Evolutionary conservation across 1,140 invertebrate genomes (phyloP).

Genomic region (Meloidogyne hapla): DNA sequence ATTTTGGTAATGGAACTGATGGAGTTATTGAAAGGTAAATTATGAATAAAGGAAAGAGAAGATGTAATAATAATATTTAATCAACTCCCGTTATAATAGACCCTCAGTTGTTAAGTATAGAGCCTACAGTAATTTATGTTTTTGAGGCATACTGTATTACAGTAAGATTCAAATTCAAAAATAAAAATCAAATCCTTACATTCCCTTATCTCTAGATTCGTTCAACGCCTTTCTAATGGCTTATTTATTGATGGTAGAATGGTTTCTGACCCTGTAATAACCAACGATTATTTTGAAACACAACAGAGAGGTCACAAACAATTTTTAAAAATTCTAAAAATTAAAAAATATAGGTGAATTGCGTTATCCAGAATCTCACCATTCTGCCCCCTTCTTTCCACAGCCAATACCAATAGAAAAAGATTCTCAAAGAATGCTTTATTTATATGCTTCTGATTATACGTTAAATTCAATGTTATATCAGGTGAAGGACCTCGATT

Average conservation of each 20-base stretch:
- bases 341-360: slow-evolving; percentile 49
- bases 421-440: slow-evolving; percentile 61
- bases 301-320: slow-evolving; percentile 52
- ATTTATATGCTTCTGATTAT: slow-evolving; percentile 63
- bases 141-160: too few species aligned
- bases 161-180: too few species aligned
- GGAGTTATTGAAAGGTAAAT: slow-evolving; percentile 56
- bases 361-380: slow-evolving; percentile 43
- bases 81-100: too few species aligned
- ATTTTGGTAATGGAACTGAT: slow-evolving; percentile 34
- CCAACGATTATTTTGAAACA: slow-evolving; percentile 62
- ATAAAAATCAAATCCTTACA: neutral
- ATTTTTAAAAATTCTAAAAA: neutral
- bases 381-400: slow-evolving; percentile 48
- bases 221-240: slow-evolving; percentile 55
- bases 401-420: slow-evolving; percentile 40
- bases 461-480: slow-evolving; percentile 61
- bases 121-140: too few species aligned
- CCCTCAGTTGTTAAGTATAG: too few species aligned
- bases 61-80: too few species aligned
- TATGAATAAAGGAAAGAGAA: slow-evolving; percentile 7
- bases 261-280: slow-evolving; percentile 57
- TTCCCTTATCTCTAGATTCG: slow-evolving; percentile 47
- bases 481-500: slow-evolving; percentile 25
- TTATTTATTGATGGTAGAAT: slow-evolving; percentile 59